Conservation (phyloP, 2,797 vertebrate genomes). For the Myripristis murdjan region DNA sequence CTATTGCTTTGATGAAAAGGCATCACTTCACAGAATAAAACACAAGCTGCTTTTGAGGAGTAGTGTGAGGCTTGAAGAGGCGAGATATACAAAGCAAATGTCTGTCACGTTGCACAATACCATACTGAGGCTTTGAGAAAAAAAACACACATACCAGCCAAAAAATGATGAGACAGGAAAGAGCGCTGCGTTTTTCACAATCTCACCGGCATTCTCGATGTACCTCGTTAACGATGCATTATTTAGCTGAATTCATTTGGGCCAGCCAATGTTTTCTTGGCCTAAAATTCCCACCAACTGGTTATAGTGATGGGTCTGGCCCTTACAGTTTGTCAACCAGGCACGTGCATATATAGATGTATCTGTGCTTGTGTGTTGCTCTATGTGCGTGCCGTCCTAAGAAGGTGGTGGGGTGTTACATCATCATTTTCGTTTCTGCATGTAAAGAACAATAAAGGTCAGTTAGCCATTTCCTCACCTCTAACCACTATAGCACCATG, state of each 20-base stretch:
- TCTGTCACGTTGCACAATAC: constrained; percentile 67
- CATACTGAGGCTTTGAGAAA: constrained; percentile 43
- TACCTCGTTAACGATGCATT: constrained; percentile 65
- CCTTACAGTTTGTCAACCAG: constrained; percentile 19
- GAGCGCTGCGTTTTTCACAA: constrained; percentile 60
- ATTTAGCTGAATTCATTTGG: constrained; percentile 27
- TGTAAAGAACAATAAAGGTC: constrained; percentile 35
- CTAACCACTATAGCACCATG: constrained; percentile 68
- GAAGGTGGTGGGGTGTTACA: constrained; percentile 40
- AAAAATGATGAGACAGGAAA: constrained; percentile 47
- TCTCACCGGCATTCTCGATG: constrained; percentile 63
- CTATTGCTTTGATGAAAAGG: constrained; percentile 86
- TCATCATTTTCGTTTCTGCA: constrained; percentile 17
- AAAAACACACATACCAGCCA: constrained; percentile 44
- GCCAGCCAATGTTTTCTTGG: constrained; percentile 30
- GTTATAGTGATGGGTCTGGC: constrained; percentile 60
- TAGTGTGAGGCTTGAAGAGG: constrained; percentile 70
- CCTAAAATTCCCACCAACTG: constrained; percentile 37
- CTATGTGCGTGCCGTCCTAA: constrained; percentile 48
- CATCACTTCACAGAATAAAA: constrained; percentile 81
- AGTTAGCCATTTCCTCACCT: constrained; percentile 28
- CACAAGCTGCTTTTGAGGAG: constrained; percentile 77
- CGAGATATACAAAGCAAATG: constrained; percentile 70
- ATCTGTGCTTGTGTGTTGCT: constrained; percentile 54
- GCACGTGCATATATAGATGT: constrained; percentile 32